These are phyloP conservation scores for Charaxes varanes DNA, from an alignment of 1,140 invertebrate species.

Conservation along the genomic window DNA sequence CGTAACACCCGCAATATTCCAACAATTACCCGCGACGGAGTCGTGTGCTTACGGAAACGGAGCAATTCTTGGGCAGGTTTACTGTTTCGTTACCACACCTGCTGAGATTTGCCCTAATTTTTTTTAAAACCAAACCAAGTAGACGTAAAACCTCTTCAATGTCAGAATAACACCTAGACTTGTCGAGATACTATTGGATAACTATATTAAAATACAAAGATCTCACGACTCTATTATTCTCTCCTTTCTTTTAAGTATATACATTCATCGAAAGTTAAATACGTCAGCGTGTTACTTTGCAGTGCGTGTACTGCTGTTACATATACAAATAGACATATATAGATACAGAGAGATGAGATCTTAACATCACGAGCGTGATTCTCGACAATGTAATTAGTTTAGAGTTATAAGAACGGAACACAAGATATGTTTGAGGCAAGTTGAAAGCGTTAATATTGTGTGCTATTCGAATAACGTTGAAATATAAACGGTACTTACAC, in stretches of 20 bases:
- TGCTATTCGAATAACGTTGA: too few species aligned
- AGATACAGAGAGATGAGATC: slow-evolving; percentile 3
- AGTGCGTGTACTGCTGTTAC: too few species aligned
- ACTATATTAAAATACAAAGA: slow-evolving; percentile 29
- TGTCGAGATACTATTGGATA: too few species aligned
- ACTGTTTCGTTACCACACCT: slow-evolving; percentile 31
- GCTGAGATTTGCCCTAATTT: slow-evolving; percentile 20
- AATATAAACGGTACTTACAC: too few species aligned
- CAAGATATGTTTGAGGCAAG: slow-evolving; percentile 5
- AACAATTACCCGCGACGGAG: slow-evolving; percentile 61
- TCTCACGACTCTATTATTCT: slow-evolving; percentile 66
- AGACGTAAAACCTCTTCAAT: slow-evolving; percentile 5
- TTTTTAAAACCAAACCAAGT: too few species aligned
- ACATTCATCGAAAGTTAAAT: slow-evolving; percentile 29
- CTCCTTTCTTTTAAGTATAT: slow-evolving; percentile 42
- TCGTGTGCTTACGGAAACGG: slow-evolving; percentile 48
- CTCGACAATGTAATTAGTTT: slow-evolving; percentile 17
- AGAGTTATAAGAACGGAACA: slow-evolving; percentile 11
- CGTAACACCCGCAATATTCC: slow-evolving; percentile 61
- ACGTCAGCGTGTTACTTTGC: slow-evolving; percentile 42
- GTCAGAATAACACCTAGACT: slow-evolving; percentile 5
- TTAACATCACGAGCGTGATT: neutral
- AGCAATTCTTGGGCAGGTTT: slow-evolving; percentile 40
- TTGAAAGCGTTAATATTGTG: too few species aligned
- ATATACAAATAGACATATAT: neutral